phyloP scores from a whole-genome alignment of 2,888 invertebrate species.

The Spialia ferax region DNA sequence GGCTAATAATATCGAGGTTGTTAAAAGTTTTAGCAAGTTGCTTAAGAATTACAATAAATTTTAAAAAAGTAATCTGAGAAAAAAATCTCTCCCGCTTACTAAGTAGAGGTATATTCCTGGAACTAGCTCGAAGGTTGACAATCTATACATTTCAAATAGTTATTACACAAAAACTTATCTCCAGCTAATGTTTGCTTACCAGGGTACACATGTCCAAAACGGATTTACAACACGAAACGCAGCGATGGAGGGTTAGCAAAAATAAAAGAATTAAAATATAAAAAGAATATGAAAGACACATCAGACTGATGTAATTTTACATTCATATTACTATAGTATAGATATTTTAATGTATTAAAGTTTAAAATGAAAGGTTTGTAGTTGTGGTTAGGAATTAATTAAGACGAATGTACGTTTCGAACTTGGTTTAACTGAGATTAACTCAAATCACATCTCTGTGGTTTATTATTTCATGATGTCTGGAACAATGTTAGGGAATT shows the following conservation, averaged over 20 bases:
- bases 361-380: background rate
- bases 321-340: too few relatives aligned
- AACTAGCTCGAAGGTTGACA: constrained; percentile 44
- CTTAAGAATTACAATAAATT: too few relatives aligned
- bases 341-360: background rate
- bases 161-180: constrained; percentile 71
- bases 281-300: background rate
- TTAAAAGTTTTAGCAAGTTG: too few relatives aligned
- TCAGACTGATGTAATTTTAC: too few relatives aligned
- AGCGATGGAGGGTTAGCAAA: constrained; percentile 62
- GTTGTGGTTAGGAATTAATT: background rate
- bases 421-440: background rate
- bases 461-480: background rate
- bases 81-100: background rate
- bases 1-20: too few relatives aligned
- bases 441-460: background rate
- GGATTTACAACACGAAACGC: constrained; percentile 73
- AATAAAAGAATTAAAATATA: constrained; percentile 20
- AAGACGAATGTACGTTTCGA: background rate
- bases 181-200: constrained; percentile 75
- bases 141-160: constrained; percentile 70
- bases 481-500: background rate
- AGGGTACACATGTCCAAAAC: constrained; percentile 82
- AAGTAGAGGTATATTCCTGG: constrained; percentile 31
- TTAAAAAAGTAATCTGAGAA: too few relatives aligned